phyloP scores from a whole-genome alignment of 2,113 vertebrate genomes.

The Vidua chalybeata region DNA sequence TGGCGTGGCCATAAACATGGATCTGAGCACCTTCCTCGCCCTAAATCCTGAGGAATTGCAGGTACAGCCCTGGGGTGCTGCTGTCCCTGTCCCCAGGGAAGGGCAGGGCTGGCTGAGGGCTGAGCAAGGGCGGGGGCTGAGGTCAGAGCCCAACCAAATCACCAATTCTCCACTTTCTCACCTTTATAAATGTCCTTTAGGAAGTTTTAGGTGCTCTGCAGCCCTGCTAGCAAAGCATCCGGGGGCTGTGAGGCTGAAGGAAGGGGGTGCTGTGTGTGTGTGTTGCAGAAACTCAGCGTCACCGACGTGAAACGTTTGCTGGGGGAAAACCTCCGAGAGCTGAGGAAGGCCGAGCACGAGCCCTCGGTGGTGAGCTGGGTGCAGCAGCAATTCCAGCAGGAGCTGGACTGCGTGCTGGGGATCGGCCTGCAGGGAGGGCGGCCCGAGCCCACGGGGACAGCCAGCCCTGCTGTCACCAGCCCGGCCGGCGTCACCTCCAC shows the following conservation, averaged over 20 bases:
- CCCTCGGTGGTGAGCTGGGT: conserved; percentile 51
- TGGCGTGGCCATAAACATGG: conserved; percentile 61
- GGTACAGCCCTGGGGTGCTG: not conserved
- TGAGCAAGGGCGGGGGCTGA: not conserved
- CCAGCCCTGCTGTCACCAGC: not conserved
- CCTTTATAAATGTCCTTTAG: accelerated
- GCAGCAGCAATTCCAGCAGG: not conserved
- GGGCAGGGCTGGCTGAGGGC: not conserved
- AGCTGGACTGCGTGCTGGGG: conserved; percentile 35
- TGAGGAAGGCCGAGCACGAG: conserved; percentile 46
- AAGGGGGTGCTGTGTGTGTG: not conserved
- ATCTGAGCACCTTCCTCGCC: conserved; percentile 60
- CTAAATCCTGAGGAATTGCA: conserved; percentile 69
- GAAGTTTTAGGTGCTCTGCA: not conserved
- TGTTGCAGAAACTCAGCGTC: conserved; percentile 58
- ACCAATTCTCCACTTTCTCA: not conserved
- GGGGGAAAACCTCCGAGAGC: conserved; percentile 40
- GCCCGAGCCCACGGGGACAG: not conserved
- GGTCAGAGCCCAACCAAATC: not conserved
- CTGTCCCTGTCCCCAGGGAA: not conserved
- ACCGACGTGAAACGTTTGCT: conserved; percentile 52
- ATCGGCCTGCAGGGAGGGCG: conserved; percentile 23
- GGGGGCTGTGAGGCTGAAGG: not conserved
- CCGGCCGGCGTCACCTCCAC: not conserved
- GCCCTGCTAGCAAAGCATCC: accelerated